These are phyloP conservation scores for Phortica okadai DNA, from an alignment of 2,888 invertebrate genomes.

Conservation along the genomic window DNA sequence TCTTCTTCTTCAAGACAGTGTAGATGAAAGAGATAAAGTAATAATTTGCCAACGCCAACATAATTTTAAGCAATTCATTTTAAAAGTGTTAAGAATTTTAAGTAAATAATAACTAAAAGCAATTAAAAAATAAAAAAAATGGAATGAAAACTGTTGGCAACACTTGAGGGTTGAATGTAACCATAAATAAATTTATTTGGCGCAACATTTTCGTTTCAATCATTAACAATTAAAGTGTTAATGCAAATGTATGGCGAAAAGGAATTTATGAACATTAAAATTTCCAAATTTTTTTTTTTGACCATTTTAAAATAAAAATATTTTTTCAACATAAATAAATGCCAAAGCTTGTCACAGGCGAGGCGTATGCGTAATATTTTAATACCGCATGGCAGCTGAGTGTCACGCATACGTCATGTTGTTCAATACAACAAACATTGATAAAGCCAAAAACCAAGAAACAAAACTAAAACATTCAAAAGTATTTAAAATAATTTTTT, in stretches of 20 bases:
- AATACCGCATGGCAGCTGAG: conserved; percentile 10
- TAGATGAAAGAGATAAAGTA: too few species aligned
- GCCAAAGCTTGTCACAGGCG: neutral
- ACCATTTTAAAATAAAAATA: conserved; percentile 4
- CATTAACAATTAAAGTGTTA: conserved; percentile 23
- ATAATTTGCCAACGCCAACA: too few species aligned
- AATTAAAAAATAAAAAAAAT: neutral
- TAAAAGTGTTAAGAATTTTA: neutral
- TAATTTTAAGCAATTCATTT: too few species aligned
- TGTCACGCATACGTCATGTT: neutral
- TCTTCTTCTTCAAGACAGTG: too few species aligned
- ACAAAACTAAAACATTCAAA: conserved; percentile 27
- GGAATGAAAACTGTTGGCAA: neutral
- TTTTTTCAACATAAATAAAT: conserved; percentile 7
- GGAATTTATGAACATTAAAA: neutral
- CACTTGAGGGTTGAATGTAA: conserved; percentile 26
- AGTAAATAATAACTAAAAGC: neutral
- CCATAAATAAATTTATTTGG: conserved; percentile 34
- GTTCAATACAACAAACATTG: neutral
- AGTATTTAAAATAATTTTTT: conserved; percentile 28
- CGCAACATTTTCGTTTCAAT: conserved; percentile 9
- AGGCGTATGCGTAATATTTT: conserved; percentile 25
- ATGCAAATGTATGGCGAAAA: neutral
- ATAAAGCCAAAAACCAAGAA: conserved; percentile 3
- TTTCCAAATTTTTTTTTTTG: neutral